Evolutionary conservation across 2,888 invertebrate species (phyloP).

Genomic region (Dendrolimus pini): DNA sequence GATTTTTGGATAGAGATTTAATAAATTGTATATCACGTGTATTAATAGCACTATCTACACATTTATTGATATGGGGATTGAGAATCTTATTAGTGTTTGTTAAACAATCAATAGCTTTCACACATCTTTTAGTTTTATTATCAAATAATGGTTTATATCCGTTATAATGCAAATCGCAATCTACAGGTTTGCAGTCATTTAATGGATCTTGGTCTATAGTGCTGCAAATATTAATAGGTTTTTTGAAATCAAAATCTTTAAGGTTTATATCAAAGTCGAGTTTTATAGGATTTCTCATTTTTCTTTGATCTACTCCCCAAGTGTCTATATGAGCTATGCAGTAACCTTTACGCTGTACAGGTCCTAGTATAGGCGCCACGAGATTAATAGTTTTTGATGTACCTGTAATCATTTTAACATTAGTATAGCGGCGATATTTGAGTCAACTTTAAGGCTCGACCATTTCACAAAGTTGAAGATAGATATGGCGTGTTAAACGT

Average conservation of each 20-base stretch:
- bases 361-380: slow-evolving; percentile 45
- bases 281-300: slow-evolving; percentile 36
- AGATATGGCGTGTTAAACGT: no score
- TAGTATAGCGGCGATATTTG: no score
- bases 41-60: slow-evolving; percentile 28
- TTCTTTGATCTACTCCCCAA: slow-evolving; percentile 26
- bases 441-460: no score
- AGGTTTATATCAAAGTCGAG: slow-evolving; percentile 49
- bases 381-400: slow-evolving; percentile 32
- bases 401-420: slow-evolving; percentile 26
- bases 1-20: slow-evolving; percentile 23
- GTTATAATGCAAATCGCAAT: slow-evolving; percentile 55
- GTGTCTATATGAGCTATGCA: slow-evolving; percentile 48
- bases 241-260: slow-evolving; percentile 13
- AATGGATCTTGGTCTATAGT: slow-evolving; percentile 47
- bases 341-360: slow-evolving; percentile 41
- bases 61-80: slow-evolving; percentile 40
- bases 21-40: slow-evolving; percentile 40
- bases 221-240: slow-evolving; percentile 28
- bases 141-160: slow-evolving; percentile 38
- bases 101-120: slow-evolving; percentile 30
- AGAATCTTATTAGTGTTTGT: slow-evolving; percentile 27
- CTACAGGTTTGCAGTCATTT: slow-evolving; percentile 49
- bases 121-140: slow-evolving; percentile 33
- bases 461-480: no score